phyloP scores from a whole-genome alignment of 2,113 vertebrate species.

The Platysteira castanea region DNA sequence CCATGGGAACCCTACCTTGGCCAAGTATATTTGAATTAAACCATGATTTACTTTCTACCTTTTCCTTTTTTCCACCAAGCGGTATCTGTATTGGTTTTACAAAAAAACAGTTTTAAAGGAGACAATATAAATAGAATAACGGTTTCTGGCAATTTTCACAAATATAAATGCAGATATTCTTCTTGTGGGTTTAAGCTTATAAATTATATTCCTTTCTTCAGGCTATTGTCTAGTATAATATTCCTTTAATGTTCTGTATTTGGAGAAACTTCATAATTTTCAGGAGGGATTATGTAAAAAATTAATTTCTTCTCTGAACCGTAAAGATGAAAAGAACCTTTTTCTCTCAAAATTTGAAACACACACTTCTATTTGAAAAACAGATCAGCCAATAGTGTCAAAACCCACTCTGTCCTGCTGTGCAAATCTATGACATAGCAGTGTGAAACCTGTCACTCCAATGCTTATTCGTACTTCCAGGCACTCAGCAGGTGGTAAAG shows the following conservation, averaged over 20 bases:
- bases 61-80: neutral
- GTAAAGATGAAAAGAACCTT: neutral
- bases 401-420: neutral
- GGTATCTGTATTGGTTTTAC: neutral
- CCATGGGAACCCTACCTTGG: neutral
- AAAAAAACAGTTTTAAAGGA: neutral
- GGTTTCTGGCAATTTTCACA: neutral
- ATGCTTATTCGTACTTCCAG: neutral
- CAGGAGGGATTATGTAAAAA: neutral
- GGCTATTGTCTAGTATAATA: neutral
- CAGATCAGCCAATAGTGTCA: neutral
- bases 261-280: slow-evolving; percentile 6
- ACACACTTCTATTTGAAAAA: neutral
- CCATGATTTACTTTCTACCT: neutral
- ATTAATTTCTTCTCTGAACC: neutral
- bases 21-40: neutral
- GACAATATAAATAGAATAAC: neutral
- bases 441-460: neutral
- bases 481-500: neutral
- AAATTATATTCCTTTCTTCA: neutral
- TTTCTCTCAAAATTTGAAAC: neutral
- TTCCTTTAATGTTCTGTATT: neutral
- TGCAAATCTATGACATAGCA: neutral
- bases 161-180: neutral
- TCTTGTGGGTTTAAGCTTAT: neutral